Evolutionary conservation across 2,113 vertebrate species (phyloP), one percentile per base, ranked within the genome.

Genomic region (Heterochromis multidens): DNA sequence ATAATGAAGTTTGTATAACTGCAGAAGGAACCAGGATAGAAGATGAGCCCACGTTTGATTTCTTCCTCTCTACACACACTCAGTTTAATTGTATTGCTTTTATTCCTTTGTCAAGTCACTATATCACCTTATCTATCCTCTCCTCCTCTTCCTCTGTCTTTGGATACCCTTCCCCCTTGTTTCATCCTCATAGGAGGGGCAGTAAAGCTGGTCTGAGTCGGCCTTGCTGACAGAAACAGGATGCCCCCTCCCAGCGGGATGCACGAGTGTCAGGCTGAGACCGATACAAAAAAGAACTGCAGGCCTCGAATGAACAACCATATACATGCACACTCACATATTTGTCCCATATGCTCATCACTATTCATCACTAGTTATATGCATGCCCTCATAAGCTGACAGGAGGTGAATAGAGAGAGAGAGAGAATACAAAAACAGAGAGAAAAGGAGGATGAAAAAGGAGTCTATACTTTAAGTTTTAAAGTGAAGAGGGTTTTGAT

Each of bases 341-440:
- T 76, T 87, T 92, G 81, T 81, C 82, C 92, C 92, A 93, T 91
- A 90, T 91, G 90, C 91, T 92, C 90, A 95, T 92, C 89, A 91
- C 89, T 94, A 93, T 93, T 92, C 90, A 95, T 90, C 88, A 88
- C 77, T 8, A 80, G 83, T 85, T 84, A 93, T 83, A 91, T 84
- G 77, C 82, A 87, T 88, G 83, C 84, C 87, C 81, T 92, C 78
- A 65, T 58, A 74, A 61, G 80, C 86, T 74, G 81, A 86, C 76
- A 80, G 80, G 74, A 90, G 78, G 83, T 54, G 81, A 78, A 77
- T 56, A 70, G 72, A 31, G 7, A 72, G 52, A 76, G 11, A 80
- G 76, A 84, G 35, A 57, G 19, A n/a, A 54, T 60, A 52, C 60
- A 78, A 81, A 72, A 80, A 76, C 25, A 54, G 27, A 67, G 59